Evolutionary conservation across 2,888 invertebrate genomes (phyloP), one percentile per base, ranked within the genome.

Genomic region (Patella pellucida): DNA sequence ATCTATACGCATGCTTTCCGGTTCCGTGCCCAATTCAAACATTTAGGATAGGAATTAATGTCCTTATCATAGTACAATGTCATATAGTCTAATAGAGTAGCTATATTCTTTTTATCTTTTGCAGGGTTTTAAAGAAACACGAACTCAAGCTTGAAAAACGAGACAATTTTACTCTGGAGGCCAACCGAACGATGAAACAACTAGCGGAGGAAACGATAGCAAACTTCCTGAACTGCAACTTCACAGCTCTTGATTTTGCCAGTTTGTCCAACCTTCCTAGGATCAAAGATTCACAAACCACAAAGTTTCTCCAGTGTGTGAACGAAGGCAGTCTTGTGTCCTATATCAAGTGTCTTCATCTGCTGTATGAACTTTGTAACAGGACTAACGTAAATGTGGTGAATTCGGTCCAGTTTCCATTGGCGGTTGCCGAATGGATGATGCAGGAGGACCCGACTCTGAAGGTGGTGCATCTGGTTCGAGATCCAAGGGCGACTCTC

Each of bases 331-430:
- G 62, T 14, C 23, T 62, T 2, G 62, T 62, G n/a, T 12, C 23
- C 9, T 62, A 62, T 23, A 62, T 62, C 11, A 62, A 62, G 5
- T 62, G 62, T 62, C 23, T 62, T 19, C 19, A 62, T 12, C 12
- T 62, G 62, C 23, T 62, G 62, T 62, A 62, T 62, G 62, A 62
- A 62, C 19, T 23, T 62, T 62, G 62, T 14, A 62, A 62, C 23
- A 62, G 23, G 3, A 62, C 62, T 19, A 23, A 62, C 23, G n/a
- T 62, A 23, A 62, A 19, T 19, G 19, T 62, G 16, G 62, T 62
- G 62, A 62, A 62, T 62, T 19, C 62, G 11, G 62, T 62, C 19
- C 62, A 62, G 23, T 23, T 62, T 62, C 62, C 62, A 23, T 19
- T 62, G 19, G 23, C 19, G 23, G 23, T 14, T 62, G 23, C 62